These are phyloP conservation scores for Drosophila novamexicana DNA, from an alignment of 1,140 invertebrate species.

Conservation along the genomic window DNA sequence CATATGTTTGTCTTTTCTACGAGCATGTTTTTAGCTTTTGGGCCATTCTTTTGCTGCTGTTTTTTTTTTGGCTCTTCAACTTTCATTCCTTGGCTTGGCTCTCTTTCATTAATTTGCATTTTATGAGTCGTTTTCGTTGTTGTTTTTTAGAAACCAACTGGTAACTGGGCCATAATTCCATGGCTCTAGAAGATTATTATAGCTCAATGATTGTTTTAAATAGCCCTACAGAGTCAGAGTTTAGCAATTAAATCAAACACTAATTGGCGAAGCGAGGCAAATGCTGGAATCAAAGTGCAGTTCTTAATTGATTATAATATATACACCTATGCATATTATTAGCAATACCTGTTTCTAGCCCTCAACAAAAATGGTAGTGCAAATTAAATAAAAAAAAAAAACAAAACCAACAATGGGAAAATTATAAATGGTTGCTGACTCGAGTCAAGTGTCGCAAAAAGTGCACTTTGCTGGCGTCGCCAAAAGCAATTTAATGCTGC, in stretches of 20 bases:
- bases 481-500: conserved; percentile 17
- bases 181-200: neutral
- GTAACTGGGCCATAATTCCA: conserved; percentile 36
- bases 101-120: conserved; percentile 76
- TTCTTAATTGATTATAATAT: neutral
- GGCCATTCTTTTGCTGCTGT: conserved; percentile 60
- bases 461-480: conserved; percentile 45
- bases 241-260: neutral
- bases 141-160: conserved; percentile 38
- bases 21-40: conserved; percentile 48
- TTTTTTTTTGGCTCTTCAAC: conserved; percentile 39
- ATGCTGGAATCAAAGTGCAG: neutral
- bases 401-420: neutral
- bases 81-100: conserved; percentile 48
- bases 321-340: neutral
- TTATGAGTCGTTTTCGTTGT: conserved; percentile 40
- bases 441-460: conserved; percentile 47
- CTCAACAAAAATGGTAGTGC: neutral
- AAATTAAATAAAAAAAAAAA: neutral
- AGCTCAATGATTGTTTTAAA: conserved; percentile 11
- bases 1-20: conserved; percentile 42
- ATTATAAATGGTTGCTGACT: neutral
- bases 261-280: neutral
- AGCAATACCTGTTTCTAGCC: neutral
- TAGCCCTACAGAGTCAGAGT: neutral